phyloP scores from a whole-genome alignment of 2,113 vertebrate genomes.

The Athene noctua region DNA sequence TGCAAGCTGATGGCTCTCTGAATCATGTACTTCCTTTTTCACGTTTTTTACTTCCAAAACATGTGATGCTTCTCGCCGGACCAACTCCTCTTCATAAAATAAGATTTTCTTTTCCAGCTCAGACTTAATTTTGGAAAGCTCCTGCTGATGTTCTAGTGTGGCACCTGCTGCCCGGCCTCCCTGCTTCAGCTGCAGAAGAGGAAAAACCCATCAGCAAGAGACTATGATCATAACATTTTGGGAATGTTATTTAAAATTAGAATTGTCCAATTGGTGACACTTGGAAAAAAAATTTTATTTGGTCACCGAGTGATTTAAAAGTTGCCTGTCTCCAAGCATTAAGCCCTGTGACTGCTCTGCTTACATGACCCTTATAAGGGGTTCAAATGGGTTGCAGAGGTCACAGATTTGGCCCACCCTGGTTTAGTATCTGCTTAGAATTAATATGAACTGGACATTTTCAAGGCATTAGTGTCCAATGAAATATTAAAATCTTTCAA shows the following conservation, averaged over 20 bases:
- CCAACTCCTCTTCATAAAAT: conserved; percentile 92
- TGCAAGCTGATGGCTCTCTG: conserved; percentile 86
- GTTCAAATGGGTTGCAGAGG: background rate
- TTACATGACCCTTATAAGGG: background rate
- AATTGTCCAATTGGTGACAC: background rate
- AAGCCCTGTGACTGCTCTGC: background rate
- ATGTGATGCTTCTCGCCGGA: conserved; percentile 87
- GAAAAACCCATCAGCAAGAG: background rate
- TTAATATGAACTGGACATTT: background rate
- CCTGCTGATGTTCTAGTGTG: conserved; percentile 85
- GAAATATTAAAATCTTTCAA: background rate
- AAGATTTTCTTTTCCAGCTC: conserved; percentile 94
- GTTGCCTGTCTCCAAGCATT: background rate
- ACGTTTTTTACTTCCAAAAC: conserved; percentile 88
- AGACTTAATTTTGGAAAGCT: conserved; percentile 86
- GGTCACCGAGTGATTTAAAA: background rate
- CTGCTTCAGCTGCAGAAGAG: conserved; percentile 79
- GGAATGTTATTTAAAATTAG: background rate
- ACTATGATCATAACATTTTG: background rate
- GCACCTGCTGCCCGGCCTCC: conserved; percentile 76
- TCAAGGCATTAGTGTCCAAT: background rate
- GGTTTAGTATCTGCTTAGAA: background rate
- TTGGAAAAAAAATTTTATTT: background rate
- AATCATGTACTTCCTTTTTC: conserved; percentile 91
- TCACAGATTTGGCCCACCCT: background rate